Conservation (phyloP, 1,140 invertebrate species). For the Augochlora pura region DNA sequence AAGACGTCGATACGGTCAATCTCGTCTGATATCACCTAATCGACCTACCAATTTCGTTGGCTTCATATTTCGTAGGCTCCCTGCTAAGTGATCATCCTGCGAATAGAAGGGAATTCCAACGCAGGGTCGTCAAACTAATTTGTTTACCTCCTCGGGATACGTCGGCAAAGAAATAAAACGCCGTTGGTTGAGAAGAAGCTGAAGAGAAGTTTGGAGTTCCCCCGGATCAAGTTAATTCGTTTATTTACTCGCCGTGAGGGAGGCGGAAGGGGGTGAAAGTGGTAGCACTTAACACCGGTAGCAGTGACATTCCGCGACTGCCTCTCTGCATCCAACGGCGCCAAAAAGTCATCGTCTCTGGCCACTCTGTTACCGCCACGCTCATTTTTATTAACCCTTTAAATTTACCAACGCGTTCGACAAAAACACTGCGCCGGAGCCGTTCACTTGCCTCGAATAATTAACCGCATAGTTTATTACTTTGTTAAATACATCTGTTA, state of each 20-base stretch:
- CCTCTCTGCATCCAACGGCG: slow-evolving; percentile 45
- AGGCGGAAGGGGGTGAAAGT: background rate
- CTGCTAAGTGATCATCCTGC: background rate
- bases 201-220: background rate
- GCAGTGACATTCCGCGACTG: slow-evolving; percentile 53
- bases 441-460: background rate
- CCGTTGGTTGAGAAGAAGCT: background rate
- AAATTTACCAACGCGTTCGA: slow-evolving; percentile 21
- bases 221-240: background rate
- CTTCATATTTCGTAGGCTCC: background rate
- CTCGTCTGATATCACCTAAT: slow-evolving; percentile 20
- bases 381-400: slow-evolving; percentile 23
- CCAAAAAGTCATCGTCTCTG: slow-evolving; percentile 43
- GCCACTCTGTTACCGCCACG: slow-evolving; percentile 19
- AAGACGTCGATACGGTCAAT: background rate
- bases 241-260: slow-evolving; percentile 16
- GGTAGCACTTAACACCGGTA: slow-evolving; percentile 41
- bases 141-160: slow-evolving; percentile 23
- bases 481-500: too few species aligned
- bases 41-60: slow-evolving; percentile 24
- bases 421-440: background rate
- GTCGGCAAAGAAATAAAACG: background rate
- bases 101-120: too few species aligned
- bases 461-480: too few species aligned
- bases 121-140: slow-evolving; percentile 29